Conservation (phyloP, 2,113 vertebrate genomes). For the Syngnathus floridae region DNA sequence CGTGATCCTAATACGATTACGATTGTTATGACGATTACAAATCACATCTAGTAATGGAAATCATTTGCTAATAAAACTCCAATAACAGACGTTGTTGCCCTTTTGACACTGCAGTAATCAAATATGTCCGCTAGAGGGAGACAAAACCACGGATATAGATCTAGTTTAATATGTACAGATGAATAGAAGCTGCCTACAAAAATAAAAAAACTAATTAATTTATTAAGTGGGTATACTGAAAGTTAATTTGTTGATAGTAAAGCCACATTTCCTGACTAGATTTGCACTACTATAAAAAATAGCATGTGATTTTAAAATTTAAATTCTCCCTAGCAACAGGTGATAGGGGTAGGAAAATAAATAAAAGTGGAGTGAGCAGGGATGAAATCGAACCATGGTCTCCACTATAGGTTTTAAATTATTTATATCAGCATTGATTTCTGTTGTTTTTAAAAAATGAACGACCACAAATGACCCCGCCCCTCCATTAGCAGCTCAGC, state of each 20-base stretch:
- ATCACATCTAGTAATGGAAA: constrained; percentile 14
- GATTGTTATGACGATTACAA: constrained; percentile 20
- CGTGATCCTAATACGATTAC: background rate
- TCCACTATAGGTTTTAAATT: background rate
- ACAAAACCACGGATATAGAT: background rate
- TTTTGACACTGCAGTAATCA: background rate
- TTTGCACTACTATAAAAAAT: no score
- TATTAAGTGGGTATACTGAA: no score
- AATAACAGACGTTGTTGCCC: background rate
- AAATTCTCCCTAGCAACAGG: background rate
- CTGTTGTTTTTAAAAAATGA: background rate
- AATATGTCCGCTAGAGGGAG: background rate
- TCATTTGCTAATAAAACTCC: constrained; percentile 35
- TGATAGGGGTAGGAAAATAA: background rate
- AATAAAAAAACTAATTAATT: no score
- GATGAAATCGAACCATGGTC: background rate
- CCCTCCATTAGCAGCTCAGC: background rate
- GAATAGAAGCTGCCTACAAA: no score
- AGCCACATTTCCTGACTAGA: no score
- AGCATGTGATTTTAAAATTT: no score
- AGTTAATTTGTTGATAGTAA: no score
- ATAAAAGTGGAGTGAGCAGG: no score
- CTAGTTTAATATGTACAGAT: no score
- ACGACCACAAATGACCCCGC: background rate
- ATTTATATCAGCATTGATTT: background rate